phyloP scores from a whole-genome alignment of 2,888 invertebrate species.

The Eucera pruinosa region DNA sequence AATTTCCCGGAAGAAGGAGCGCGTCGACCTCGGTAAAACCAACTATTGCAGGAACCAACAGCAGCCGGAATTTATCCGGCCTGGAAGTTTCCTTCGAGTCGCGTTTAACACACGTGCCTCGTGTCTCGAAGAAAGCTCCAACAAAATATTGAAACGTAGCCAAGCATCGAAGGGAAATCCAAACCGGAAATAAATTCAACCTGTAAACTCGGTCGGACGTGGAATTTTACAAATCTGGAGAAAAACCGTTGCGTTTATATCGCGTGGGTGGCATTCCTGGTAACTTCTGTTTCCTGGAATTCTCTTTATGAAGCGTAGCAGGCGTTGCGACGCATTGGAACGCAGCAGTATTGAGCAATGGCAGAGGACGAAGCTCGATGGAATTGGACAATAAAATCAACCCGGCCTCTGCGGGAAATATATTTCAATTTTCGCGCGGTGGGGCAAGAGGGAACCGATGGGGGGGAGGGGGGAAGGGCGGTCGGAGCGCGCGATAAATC shows the following conservation, averaged over 20 bases:
- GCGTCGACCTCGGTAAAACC: not conserved
- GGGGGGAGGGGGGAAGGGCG: not conserved
- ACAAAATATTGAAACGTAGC: slow-evolving; percentile 14
- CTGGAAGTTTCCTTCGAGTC: slow-evolving; percentile 11
- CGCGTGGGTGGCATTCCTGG: too few relatives aligned
- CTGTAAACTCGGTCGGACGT: slow-evolving; percentile 2
- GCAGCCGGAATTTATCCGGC: slow-evolving; percentile 26
- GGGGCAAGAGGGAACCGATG: not conserved
- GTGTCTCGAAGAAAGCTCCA: not conserved
- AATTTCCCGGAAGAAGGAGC: not conserved
- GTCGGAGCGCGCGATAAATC: slow-evolving; percentile 67
- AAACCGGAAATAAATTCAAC: slow-evolving; percentile 3
- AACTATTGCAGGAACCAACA: not conserved
- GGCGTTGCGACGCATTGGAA: not conserved
- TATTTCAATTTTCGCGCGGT: slow-evolving; percentile 71
- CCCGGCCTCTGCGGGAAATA: slow-evolving; percentile 67
- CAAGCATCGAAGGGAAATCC: not conserved
- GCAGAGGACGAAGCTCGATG: slow-evolving; percentile 28
- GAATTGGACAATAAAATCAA: slow-evolving; percentile 70
- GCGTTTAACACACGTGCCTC: slow-evolving; percentile 2
- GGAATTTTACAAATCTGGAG: slow-evolving; percentile 18
- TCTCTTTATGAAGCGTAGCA: not conserved
- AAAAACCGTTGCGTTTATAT: too few relatives aligned
- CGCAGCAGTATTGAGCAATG: not conserved
- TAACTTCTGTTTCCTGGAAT: too few relatives aligned